A percentile compares a stretch with the other conserved stretches of the same genome.
Conservation (phyloP, 2,888 invertebrate species). For the Muschampia plurimacula region DNA sequence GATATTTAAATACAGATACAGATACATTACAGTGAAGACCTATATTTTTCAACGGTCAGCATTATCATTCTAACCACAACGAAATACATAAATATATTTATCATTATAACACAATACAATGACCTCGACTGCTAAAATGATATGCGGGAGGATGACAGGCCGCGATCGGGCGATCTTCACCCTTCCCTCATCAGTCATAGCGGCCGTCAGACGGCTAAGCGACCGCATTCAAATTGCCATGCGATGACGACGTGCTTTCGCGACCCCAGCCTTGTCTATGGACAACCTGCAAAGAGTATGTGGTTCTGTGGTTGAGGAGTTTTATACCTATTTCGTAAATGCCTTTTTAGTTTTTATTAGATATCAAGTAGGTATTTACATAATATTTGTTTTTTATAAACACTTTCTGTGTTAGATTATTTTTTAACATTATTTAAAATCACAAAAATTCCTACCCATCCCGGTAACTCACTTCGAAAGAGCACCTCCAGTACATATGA, state of each 20-base stretch:
- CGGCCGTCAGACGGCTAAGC: slow-evolving; percentile 80
- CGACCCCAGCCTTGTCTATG: slow-evolving; percentile 77
- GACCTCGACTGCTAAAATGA: slow-evolving; percentile 74
- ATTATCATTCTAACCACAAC: no score
- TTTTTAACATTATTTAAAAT: no score
- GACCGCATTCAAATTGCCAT: slow-evolving; percentile 84
- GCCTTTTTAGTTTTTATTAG: background rate
- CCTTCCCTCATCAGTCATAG: slow-evolving; percentile 84
- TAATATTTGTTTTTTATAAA: no score
- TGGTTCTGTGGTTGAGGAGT: background rate
- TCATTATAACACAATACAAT: slow-evolving; percentile 56
- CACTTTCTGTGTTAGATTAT: no score
- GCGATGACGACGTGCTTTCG: slow-evolving; percentile 83
- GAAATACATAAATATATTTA: background rate
- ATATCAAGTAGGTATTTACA: no score
- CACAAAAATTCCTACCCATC: no score
- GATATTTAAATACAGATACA: no score
- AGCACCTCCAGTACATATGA: no score
- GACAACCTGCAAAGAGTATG: slow-evolving; percentile 58
- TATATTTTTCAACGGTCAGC: no score
- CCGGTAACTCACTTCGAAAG: no score
- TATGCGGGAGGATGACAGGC: slow-evolving; percentile 74
- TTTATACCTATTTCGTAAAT: background rate
- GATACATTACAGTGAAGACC: no score
- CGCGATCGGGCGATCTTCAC: slow-evolving; percentile 78